A percentile compares a stretch with the other conserved stretches of the same genome.
phyloP scores from a whole-genome alignment of 2,888 invertebrate genomes.

The Augiades crinisus region DNA sequence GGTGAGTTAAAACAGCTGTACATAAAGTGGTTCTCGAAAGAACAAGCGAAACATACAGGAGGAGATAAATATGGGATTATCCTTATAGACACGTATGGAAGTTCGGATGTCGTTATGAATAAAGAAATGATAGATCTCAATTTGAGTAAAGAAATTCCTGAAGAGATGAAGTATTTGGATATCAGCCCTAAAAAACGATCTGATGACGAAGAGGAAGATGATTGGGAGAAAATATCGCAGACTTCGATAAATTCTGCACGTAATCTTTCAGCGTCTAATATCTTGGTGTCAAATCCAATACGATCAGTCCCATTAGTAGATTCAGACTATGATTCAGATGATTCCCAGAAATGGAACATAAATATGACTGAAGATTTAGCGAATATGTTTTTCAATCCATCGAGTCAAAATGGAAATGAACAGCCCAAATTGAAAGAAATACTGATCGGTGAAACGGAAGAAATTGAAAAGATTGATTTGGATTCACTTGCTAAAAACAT shows the following conservation, averaged over 20 bases:
- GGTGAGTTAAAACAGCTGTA: constrained; percentile 64
- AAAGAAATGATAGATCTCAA: constrained; percentile 71
- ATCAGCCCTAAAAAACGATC: constrained; percentile 19
- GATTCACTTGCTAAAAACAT: constrained; percentile 13
- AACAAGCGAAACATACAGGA: constrained; percentile 52
- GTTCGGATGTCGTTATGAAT: constrained; percentile 69
- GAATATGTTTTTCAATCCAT: constrained; percentile 31
- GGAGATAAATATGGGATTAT: constrained; percentile 74
- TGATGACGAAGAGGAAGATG: constrained; percentile 33
- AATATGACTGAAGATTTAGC: constrained; percentile 42
- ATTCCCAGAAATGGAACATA: constrained; percentile 48
- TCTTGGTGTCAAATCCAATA: constrained; percentile 41
- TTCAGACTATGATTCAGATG: constrained; percentile 44
- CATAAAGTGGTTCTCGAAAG: constrained; percentile 63
- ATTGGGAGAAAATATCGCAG: constrained; percentile 33
- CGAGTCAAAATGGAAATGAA: neutral
- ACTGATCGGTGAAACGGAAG: constrained; percentile 8
- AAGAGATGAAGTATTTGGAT: constrained; percentile 51
- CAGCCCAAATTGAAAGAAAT: constrained; percentile 18
- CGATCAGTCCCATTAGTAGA: constrained; percentile 53
- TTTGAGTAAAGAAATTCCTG: constrained; percentile 54
- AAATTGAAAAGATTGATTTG: constrained; percentile 16
- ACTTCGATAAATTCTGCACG: constrained; percentile 1
- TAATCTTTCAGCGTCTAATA: constrained; percentile 12
- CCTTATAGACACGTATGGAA: constrained; percentile 67